A percentile compares a stretch with the other conserved stretches of the same genome.
Evolutionary conservation across 1,140 invertebrate genomes (phyloP).

Genomic region (Macrotrachela quadricornifera): DNA sequence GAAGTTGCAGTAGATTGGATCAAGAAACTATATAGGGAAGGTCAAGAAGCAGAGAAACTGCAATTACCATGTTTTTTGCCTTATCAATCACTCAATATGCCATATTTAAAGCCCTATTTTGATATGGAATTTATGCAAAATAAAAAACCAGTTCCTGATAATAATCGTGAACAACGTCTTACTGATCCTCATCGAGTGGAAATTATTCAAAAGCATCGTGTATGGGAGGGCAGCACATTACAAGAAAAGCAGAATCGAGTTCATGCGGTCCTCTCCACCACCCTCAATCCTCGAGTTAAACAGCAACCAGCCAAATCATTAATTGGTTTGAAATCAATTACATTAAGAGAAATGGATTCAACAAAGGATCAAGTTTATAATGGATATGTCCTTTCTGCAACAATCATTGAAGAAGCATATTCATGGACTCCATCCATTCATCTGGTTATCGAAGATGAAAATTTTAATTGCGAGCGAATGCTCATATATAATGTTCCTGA

Average conservation of each 20-base stretch:
- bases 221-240: too few species aligned
- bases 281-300: background rate
- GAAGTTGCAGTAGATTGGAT: background rate
- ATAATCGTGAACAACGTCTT: too few species aligned
- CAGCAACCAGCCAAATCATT: background rate
- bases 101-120: background rate
- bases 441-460: background rate
- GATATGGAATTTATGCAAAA: too few species aligned
- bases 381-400: background rate
- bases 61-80: constrained; percentile 5
- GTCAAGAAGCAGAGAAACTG: background rate
- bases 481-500: background rate
- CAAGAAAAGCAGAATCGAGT: too few species aligned
- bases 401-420: background rate
- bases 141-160: too few species aligned
- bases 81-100: too few species aligned
- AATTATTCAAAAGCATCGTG: too few species aligned
- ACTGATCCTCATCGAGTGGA: too few species aligned
- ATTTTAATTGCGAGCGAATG: background rate
- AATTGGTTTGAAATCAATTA: background rate
- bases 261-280: background rate
- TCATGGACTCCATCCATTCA: background rate
- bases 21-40: background rate
- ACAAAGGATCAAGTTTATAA: background rate
- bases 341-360: background rate